Base-by-base conservation (phyloP, 2,113 vertebrate species). In the Scomber scombrus region DNA sequence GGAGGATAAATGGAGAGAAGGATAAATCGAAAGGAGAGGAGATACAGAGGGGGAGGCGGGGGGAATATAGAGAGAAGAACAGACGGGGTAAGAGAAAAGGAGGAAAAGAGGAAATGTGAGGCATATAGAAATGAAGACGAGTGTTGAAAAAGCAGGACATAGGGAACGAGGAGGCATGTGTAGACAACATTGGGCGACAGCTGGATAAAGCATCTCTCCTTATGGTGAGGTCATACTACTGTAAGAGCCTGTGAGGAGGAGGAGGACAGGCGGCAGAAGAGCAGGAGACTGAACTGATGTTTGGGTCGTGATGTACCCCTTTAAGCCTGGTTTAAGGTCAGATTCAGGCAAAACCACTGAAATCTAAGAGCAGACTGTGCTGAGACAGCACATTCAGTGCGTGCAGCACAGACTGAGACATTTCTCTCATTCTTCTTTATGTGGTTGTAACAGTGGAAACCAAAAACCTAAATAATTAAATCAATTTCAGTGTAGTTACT, bases 151-250 rank as follows among this genome's bases (percentile, higher is more conserved):
- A 79, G 51, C 26, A 79, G 64, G 87, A 65, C 47, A 84, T 63
- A 74, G 58, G 68, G 71, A 85, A 74, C 40, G 60, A 78, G 54
- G 62, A 80, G 61, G 51, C 78, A 86, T 77, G 46, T 71, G 75
- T 49, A 71, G 73, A 71, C 78, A 90, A 80, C 65, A 80, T 16
- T 57, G 74, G 74, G 49, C 4, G 46, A 82, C 85, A 88, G 89
- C 85, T 88, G 85, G 83, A 86, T 76, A 78, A 78, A 67, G 51
- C 29, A 12, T 54, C 72, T 62, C 71, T 78, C 83, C 85, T 79
- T 83, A 83, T 85, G 85, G 64, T 72, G 61, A 83, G 87, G 88
- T 88, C 73, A 79, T 3, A 74, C 54, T 85, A 61, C 58, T 67
- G 54, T 56, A 54, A 73, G 74, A 55, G 64, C 69, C 81, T 84